These are phyloP conservation scores for Caerostris darwini DNA, from an alignment of 1,140 invertebrate genomes.

Conservation along the genomic window DNA sequence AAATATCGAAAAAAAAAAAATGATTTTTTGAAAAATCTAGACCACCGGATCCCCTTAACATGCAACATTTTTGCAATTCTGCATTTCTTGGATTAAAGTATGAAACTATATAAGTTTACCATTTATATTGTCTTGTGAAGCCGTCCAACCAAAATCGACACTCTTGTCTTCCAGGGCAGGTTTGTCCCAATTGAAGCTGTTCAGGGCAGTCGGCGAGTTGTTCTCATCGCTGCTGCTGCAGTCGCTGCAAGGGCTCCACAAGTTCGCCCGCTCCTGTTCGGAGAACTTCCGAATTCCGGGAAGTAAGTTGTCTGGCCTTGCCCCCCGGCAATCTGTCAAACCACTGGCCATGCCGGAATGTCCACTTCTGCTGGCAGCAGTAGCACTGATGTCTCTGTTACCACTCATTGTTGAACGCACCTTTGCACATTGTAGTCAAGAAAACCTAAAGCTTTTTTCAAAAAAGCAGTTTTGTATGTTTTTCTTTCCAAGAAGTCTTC, in stretches of 20 bases:
- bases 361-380: neutral
- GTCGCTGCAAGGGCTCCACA: constrained; percentile 76
- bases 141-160: constrained; percentile 66
- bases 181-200: constrained; percentile 71
- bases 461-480: neutral
- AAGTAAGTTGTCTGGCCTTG: constrained; percentile 40
- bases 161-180: constrained; percentile 74
- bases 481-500: neutral
- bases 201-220: constrained; percentile 69
- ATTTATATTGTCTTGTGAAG: neutral
- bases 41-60: no score
- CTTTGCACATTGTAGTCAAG: neutral
- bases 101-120: neutral
- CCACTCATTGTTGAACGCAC: neutral
- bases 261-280: constrained; percentile 22
- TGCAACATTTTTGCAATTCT: no score
- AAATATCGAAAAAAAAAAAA: no score
- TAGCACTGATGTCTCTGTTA: neutral
- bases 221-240: constrained; percentile 76
- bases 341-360: constrained; percentile 27
- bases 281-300: constrained; percentile 23
- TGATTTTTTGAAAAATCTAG: no score
- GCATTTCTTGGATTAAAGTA: no score
- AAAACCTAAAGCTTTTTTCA: neutral
- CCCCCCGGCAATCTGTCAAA: neutral